Conservation (phyloP, 2,797 vertebrate genomes). For the Xenentodon cancila region DNA sequence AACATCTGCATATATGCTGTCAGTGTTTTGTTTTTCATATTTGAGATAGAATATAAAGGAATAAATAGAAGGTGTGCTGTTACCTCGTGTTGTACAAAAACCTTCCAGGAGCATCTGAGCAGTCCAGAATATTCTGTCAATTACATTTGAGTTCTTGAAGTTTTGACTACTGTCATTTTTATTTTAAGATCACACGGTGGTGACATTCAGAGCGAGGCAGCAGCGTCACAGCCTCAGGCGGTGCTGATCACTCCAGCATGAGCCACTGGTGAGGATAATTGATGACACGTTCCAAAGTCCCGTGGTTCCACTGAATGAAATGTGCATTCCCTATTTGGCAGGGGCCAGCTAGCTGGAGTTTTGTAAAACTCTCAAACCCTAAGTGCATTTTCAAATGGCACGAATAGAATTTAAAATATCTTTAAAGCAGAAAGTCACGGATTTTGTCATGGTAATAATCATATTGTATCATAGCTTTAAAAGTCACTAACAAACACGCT, state of each 20-base stretch:
- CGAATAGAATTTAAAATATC: background rate
- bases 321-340: constrained; percentile 14
- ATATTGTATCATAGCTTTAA: background rate
- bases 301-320: constrained; percentile 36
- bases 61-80: too few relatives aligned
- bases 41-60: too few relatives aligned
- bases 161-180: too few relatives aligned
- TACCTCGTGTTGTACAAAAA: too few relatives aligned
- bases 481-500: too few relatives aligned
- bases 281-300: constrained; percentile 56
- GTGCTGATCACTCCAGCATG: constrained; percentile 47
- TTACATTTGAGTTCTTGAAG: too few relatives aligned
- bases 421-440: background rate
- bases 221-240: constrained; percentile 21
- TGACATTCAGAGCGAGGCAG: constrained; percentile 16
- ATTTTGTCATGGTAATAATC: too few relatives aligned
- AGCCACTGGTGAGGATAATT: constrained; percentile 72
- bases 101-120: too few relatives aligned
- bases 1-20: too few relatives aligned
- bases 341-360: constrained; percentile 12
- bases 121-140: too few relatives aligned
- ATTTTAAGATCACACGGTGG: background rate
- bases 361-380: constrained; percentile 3
- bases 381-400: background rate
- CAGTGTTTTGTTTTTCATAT: too few relatives aligned